Evolutionary conservation across 1,140 invertebrate species (phyloP).

Genomic region (Sycophaga agraensis): DNA sequence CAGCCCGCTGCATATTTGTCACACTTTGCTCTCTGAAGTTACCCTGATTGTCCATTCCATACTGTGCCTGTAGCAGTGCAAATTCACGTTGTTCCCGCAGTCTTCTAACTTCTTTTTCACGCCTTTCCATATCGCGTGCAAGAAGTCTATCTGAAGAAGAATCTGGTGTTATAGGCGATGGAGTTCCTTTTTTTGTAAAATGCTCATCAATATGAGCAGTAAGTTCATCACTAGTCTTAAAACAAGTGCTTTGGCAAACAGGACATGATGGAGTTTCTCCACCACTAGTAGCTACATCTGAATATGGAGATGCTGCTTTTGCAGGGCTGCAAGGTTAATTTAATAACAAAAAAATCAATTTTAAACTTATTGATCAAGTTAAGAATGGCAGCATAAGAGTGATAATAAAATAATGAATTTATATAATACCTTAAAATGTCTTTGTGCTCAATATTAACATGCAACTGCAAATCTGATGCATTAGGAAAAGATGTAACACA

Average conservation of each 20-base stretch:
- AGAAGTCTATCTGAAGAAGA: conserved; percentile 60
- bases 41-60: conserved; percentile 86
- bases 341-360: too few species aligned
- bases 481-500: conserved; percentile 73
- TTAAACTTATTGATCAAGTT: too few species aligned
- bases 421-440: conserved; percentile 65
- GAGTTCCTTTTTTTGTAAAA: conserved; percentile 58
- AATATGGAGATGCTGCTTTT: conserved; percentile 44
- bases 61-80: conserved; percentile 77
- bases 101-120: conserved; percentile 70
- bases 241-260: conserved; percentile 59
- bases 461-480: conserved; percentile 76
- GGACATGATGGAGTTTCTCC: conserved; percentile 57
- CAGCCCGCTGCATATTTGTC: conserved; percentile 79
- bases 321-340: conserved; percentile 41
- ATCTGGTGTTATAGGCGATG: conserved; percentile 58
- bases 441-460: conserved; percentile 82
- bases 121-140: conserved; percentile 64
- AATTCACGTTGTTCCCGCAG: conserved; percentile 79
- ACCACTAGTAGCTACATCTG: conserved; percentile 43
- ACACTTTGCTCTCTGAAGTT: conserved; percentile 81
- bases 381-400: neutral
- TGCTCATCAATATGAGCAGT: conserved; percentile 72
- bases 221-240: conserved; percentile 59
- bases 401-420: conserved; percentile 43